Conservation (phyloP, 1,140 invertebrate species). For the Papilio helenus region DNA sequence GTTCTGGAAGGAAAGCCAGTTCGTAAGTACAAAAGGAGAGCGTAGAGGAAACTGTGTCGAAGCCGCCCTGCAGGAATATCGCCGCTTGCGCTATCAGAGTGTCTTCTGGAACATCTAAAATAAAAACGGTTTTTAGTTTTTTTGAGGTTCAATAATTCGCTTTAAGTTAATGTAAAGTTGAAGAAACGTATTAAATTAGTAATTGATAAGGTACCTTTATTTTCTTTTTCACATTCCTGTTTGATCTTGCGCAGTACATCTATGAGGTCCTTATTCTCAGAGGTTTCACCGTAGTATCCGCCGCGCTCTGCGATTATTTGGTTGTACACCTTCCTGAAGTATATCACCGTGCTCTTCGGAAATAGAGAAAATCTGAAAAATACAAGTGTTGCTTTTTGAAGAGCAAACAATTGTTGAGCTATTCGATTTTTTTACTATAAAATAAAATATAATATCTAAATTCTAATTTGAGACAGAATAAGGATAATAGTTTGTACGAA, state of each 20-base stretch:
- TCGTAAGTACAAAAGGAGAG: conserved; percentile 49
- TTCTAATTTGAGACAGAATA: conserved; percentile 18
- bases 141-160: too few species aligned
- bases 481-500: conserved; percentile 13
- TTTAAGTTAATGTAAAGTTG: too few species aligned
- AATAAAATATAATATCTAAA: not conserved
- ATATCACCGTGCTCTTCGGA: conserved; percentile 46
- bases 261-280: conserved; percentile 40
- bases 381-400: too few species aligned
- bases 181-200: not conserved
- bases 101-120: conserved; percentile 54
- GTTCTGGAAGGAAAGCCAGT: conserved; percentile 49
- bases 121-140: not conserved
- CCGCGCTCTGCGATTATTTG: conserved; percentile 49
- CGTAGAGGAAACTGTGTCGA: conserved; percentile 48
- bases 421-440: not conserved
- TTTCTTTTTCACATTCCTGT: conserved; percentile 46
- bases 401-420: too few species aligned
- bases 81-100: conserved; percentile 57
- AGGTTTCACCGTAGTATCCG: conserved; percentile 6
- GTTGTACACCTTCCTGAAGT: conserved; percentile 50
- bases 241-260: conserved; percentile 57
- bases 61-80: conserved; percentile 57
- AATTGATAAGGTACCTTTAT: conserved; percentile 47
- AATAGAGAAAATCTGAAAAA: conserved; percentile 56